These are phyloP conservation scores for Bacillus rossius DNA, from an alignment of 1,140 invertebrate genomes.

Conservation along the genomic window DNA sequence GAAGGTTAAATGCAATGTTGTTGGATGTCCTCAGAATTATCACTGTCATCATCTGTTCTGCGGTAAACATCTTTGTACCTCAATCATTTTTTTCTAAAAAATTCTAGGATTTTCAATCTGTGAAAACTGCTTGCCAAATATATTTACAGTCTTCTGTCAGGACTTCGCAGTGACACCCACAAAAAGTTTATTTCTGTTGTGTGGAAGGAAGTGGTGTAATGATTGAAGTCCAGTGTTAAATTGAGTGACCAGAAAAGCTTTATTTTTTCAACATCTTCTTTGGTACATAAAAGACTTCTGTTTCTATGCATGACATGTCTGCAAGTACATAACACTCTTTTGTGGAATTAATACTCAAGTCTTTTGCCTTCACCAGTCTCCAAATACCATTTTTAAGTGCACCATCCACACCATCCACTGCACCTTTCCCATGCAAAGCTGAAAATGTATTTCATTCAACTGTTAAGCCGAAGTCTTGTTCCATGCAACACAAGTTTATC, in stretches of 20 bases:
- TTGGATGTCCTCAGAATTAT: not conserved
- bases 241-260: not conserved
- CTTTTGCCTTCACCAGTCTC: conserved; percentile 2
- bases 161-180: not conserved
- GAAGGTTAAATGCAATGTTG: not conserved
- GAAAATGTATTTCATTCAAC: conserved; percentile 31
- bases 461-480: conserved; percentile 23
- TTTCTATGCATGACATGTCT: not conserved
- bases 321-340: not conserved
- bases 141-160: not conserved
- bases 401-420: conserved; percentile 27
- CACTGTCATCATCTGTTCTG: not conserved
- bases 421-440: conserved; percentile 28
- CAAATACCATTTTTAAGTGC: conserved; percentile 16
- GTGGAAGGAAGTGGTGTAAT: conserved; percentile 2
- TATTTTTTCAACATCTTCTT: conserved; percentile 3
- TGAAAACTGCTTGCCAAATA: not conserved
- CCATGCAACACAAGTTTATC: conserved; percentile 25
- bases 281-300: not conserved
- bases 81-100: not conserved
- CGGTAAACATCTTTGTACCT: not conserved
- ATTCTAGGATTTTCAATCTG: not conserved
- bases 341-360: not conserved
- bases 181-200: not conserved
- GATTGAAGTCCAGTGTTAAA: not conserved